Evolutionary conservation across 2,888 invertebrate species (phyloP), one percentile per base, ranked within the genome.

Genomic region (Cepaea hortensis): DNA sequence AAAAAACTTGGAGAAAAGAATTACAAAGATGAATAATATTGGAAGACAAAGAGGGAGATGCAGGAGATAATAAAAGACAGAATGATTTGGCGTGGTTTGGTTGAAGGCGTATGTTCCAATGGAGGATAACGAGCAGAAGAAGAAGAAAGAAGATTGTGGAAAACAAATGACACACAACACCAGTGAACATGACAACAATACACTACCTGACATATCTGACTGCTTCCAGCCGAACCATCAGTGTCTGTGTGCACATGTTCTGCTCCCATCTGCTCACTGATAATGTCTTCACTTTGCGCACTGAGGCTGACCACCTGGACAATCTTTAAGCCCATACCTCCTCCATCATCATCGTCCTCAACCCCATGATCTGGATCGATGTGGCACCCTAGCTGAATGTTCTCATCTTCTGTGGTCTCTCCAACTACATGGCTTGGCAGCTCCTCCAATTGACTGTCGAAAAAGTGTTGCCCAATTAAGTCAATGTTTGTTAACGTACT

Each of bases 271-370:
- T 81, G 65, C 15, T 85, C 85, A n/a, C 77, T 79, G 80, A 77
- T 48, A 1, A 79, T 75, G 70, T 68, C 68, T n/a, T 88, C 81
- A n/a, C 62, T 73, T 73, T 90, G 89, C 48, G 88, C 90, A 61
- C 89, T 85, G 46, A 93, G 88, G 87, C 92, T 93, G 20, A 92
- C 91, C 77, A 93, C 92, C 48, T 91, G 90, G 5, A 91, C 89
- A 50, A 93, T 93, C 86, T 93, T 93, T 73, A 92, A 83, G 46
- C 91, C 91, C 72, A 87, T 87, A 62, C 80, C 65, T 46, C 79
- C 86, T 20, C 65, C 85, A 11, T 76, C 87, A 46, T 50, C 50
- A 55, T 65, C 65, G 1, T 75, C 80, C 15, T 77, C 82, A 23
- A 15, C 48, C 65, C 46, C 23, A n/a, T 81, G 48, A 70, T 35